These are phyloP conservation scores for Zoanthus gigantus DNA, from an alignment of 92 coral and sea anemone species.

Conservation along the genomic window DNA sequence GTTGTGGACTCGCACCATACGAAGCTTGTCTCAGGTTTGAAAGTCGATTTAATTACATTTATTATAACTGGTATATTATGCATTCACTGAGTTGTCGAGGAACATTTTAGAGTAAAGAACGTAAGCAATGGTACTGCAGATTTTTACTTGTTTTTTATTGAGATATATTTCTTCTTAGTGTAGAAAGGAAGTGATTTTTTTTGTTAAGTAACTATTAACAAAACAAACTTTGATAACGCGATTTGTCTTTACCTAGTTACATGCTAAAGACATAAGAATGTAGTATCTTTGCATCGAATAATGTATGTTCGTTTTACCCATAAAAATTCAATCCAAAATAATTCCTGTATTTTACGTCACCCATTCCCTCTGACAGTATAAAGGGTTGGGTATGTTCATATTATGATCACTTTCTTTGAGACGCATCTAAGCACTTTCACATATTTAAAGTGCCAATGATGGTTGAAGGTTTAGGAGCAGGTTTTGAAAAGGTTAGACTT, in stretches of 20 bases:
- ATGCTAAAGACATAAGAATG: not conserved
- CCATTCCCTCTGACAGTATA: not conserved
- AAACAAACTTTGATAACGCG: not conserved
- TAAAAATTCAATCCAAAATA: no score
- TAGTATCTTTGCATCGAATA: not conserved
- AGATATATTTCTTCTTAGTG: not conserved
- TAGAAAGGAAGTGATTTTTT: not conserved
- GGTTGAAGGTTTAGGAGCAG: no score
- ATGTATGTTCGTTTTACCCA: not conserved
- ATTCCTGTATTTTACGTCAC: not conserved
- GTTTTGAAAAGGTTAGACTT: no score
- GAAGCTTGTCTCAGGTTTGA: conserved; percentile 27
- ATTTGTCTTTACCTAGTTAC: not conserved
- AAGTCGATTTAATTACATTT: no score
- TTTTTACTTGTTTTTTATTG: not conserved
- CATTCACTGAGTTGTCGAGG: not conserved
- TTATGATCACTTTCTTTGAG: no score
- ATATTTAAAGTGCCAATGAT: no score
- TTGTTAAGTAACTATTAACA: not conserved
- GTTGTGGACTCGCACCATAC: conserved; percentile 54
- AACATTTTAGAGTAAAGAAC: not conserved
- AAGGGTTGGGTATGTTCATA: not conserved
- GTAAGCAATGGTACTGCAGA: not conserved
- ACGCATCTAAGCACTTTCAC: no score
- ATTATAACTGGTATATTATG: not conserved